Conservation (phyloP, 2,113 vertebrate genomes). For the Macquaria australasica region DNA sequence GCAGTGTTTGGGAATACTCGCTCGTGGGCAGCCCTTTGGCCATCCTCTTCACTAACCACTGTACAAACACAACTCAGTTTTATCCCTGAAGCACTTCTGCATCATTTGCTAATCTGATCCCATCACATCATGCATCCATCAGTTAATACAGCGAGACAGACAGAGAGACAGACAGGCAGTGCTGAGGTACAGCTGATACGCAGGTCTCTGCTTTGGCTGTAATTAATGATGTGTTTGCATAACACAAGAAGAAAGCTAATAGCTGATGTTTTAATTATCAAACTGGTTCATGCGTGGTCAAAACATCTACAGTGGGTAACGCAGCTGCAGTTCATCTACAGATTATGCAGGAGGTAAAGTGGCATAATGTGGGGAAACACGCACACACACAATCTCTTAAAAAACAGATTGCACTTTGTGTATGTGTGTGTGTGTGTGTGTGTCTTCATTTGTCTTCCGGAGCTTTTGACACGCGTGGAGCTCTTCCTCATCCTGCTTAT, state of each 20-base stretch:
- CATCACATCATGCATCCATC: constrained; percentile 17
- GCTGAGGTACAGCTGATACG: not conserved
- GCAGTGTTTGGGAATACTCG: not conserved
- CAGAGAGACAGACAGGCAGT: not conserved
- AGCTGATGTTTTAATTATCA: constrained; percentile 6
- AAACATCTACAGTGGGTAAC: not conserved
- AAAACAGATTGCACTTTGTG: too few species aligned
- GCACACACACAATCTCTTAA: not conserved
- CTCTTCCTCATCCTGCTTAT: not conserved
- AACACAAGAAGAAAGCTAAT: not conserved
- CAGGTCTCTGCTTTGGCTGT: constrained; percentile 4
- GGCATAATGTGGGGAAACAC: not conserved
- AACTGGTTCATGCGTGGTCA: not conserved
- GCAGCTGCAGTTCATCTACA: not conserved
- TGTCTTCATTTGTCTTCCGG: not conserved
- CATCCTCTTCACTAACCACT: not conserved
- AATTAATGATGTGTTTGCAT: constrained; percentile 22
- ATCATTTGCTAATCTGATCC: constrained; percentile 20
- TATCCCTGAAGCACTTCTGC: constrained; percentile 10
- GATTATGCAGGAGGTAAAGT: not conserved
- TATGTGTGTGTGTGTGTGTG: not conserved
- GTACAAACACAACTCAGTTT: constrained; percentile 14
- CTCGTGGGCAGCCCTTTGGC: not conserved
- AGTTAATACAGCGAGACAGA: not conserved
- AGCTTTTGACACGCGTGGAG: not conserved